Percentiles rank a stretch among this genome's conserved stretches.
These are phyloP conservation scores for Lamprologus tigripictilis DNA, from an alignment of 2,113 vertebrate species.

Conservation along the genomic window DNA sequence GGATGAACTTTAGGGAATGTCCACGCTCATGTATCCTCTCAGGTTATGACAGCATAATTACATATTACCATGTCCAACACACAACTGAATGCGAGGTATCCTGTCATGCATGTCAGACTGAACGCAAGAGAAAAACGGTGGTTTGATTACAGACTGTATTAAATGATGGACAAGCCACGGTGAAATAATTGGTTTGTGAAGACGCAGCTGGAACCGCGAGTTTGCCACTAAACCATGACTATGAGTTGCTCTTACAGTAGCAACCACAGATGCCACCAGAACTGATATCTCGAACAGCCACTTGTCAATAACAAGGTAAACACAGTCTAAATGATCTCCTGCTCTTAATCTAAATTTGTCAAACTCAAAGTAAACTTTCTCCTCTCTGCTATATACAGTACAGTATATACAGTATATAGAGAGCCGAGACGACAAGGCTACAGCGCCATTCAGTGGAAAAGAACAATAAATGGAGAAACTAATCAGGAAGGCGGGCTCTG, in stretches of 20 bases:
- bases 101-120: not conserved
- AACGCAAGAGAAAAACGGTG: not conserved
- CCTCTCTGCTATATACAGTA: not conserved
- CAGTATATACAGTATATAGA: not conserved
- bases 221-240: not conserved
- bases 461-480: not conserved
- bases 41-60: not conserved
- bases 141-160: not conserved
- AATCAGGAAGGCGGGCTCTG: too few species aligned
- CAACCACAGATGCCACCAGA: not conserved
- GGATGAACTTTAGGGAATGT: not conserved
- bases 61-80: not conserved
- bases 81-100: not conserved
- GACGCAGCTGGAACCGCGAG: not conserved
- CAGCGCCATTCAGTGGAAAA: not conserved
- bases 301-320: not conserved
- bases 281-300: fast-evolving
- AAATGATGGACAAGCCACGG: not conserved
- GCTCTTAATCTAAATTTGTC: not conserved
- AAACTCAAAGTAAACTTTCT: not conserved
- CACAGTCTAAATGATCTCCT: not conserved
- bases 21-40: not conserved
- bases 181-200: not conserved
- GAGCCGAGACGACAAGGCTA: not conserved
- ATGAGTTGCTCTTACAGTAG: not conserved